A percentile compares a stretch with the other conserved stretches of the same genome.
These are phyloP conservation scores for Galerucella calmariensis DNA, from an alignment of 2,888 invertebrate genomes.

Conservation along the genomic window DNA sequence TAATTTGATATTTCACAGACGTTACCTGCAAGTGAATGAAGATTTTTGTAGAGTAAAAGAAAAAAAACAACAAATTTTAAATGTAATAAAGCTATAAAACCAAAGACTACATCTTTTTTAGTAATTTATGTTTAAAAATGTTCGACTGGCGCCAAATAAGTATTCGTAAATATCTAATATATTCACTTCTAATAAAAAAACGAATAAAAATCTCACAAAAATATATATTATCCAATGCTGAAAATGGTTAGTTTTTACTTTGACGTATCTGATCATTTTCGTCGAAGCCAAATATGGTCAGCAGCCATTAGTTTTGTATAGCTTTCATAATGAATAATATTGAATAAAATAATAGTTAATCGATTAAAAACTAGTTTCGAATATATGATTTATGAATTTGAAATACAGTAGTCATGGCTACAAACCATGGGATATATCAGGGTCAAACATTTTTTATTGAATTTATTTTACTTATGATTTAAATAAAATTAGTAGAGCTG, in stretches of 20 bases:
- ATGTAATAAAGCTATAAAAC: neutral
- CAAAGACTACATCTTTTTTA: neutral
- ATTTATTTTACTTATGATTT: neutral
- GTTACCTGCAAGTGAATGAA: neutral
- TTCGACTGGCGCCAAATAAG: conserved; percentile 14
- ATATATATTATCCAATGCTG: neutral
- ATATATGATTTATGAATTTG: conserved; percentile 32
- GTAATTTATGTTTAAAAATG: neutral
- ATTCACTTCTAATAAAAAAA: conserved; percentile 7
- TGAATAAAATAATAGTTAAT: conserved; percentile 31
- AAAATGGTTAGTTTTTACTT: conserved; percentile 11
- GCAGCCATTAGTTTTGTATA: conserved; percentile 27
- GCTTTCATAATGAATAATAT: conserved; percentile 34
- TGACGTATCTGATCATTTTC: conserved; percentile 1
- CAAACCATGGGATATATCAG: conserved; percentile 17
- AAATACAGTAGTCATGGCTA: conserved; percentile 26
- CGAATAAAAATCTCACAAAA: conserved; percentile 7
- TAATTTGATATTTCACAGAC: too few species aligned
- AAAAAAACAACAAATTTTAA: neutral
- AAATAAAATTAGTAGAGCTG: neutral
- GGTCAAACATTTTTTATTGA: conserved; percentile 20
- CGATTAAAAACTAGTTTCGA: conserved; percentile 35
- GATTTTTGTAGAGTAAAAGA: neutral
- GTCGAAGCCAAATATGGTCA: conserved; percentile 30
- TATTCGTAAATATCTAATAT: conserved; percentile 13